Evolutionary conservation across 2,888 invertebrate species (phyloP).

Genomic region (Mechanitis messenoides): DNA sequence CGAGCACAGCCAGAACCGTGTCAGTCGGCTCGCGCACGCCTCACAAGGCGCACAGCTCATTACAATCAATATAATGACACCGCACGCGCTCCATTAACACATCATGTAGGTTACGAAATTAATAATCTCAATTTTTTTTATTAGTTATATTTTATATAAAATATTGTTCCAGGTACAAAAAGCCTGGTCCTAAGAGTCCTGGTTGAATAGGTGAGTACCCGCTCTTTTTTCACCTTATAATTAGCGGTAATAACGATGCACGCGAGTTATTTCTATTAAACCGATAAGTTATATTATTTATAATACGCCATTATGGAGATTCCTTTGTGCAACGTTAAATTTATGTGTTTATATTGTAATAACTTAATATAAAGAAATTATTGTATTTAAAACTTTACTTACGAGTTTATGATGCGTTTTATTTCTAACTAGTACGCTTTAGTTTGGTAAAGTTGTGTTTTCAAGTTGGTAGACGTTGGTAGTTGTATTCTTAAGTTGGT

Average conservation of each 20-base stretch:
- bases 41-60: conserved; percentile 44
- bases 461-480: no score
- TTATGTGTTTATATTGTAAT: conserved; percentile 6
- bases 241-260: conserved; percentile 12
- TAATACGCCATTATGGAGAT: neutral
- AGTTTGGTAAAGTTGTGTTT: no score
- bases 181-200: conserved; percentile 41
- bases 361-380: neutral
- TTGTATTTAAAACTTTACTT: no score
- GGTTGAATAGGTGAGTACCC: conserved; percentile 49
- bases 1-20: conserved; percentile 52
- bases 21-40: conserved; percentile 59
- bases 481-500: conserved; percentile 8
- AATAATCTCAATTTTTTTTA: neutral
- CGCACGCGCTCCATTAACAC: conserved; percentile 40
- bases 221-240: conserved; percentile 28
- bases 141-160: conserved; percentile 37
- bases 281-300: neutral
- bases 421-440: no score
- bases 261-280: conserved; percentile 10
- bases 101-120: conserved; percentile 43
- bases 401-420: no score
- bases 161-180: conserved; percentile 58
- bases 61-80: conserved; percentile 31
- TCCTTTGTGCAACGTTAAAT: neutral